Base-by-base conservation (phyloP, 2,113 vertebrate species). In the Raja brachyura region DNA sequence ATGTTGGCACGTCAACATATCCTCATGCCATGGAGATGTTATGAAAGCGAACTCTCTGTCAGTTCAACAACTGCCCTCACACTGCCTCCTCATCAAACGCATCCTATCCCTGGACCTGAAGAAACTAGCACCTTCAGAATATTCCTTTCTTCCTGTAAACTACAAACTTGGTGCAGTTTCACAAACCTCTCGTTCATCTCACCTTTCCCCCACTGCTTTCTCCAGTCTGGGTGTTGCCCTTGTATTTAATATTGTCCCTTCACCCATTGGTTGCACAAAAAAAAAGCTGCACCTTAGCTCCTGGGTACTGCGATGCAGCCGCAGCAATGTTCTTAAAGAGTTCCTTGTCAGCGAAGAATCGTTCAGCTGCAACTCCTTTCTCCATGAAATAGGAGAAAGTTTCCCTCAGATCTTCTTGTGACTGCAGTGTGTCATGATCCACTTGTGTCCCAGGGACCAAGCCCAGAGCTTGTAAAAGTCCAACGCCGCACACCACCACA, bases 401-500 rank as follows among this genome's bases (percentile, higher is more conserved):
- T 94, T 99, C 98, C 93, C 95, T 96, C 93, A 99, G 95, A 93
- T 99, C 97, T 93, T 97, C 96, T 63, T 94, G 93, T 13, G 98
- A 97, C 94, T 88, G 96, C 93, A 99, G 93, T 0, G 98, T 95
- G 0, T 95, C 95, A 0, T 99, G 99, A 93, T 99, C 97, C 92
- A 93, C 95, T 8, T 97, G 97, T 0, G 85, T 28, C 0, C 96
- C 95, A 0, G 98, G 97, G 75, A 96, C 96, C 79, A 98, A 94
- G 25, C 97, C 98, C 39, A 99, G 96, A 0, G 98, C 97, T 94
- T 98, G 96, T 66, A 99, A 94, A 90, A 99, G 95, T 90, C 97
- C 98, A 94, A 99, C 97, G 0, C 98, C 99, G 0, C 98, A 98
- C 68, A 99, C 97, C 0, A 99, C 98, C 93, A 99, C 98, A 0